These are phyloP conservation scores for Nothobranchius kuhntae DNA, from an alignment of 2,113 vertebrate species.

Conservation along the genomic window DNA sequence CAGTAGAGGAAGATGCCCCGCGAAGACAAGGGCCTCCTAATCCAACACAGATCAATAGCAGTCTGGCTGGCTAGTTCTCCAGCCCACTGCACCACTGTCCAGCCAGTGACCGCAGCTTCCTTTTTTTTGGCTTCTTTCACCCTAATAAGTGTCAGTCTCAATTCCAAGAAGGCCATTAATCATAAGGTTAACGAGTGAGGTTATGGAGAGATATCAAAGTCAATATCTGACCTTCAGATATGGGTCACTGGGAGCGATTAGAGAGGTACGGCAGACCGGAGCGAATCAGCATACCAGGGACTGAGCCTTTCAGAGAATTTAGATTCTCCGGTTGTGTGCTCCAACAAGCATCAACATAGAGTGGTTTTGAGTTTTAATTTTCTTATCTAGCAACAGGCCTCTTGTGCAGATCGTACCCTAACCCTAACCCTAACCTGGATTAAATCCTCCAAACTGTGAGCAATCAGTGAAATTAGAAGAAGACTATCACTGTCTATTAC, in stretches of 20 bases:
- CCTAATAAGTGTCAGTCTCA: slow-evolving; percentile 29
- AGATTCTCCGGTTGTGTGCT: slow-evolving; percentile 57
- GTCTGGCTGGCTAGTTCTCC: slow-evolving; percentile 52
- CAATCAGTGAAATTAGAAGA: slow-evolving; percentile 18
- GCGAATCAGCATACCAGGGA: slow-evolving; percentile 48
- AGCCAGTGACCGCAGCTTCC: slow-evolving; percentile 51
- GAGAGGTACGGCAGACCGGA: slow-evolving; percentile 15
- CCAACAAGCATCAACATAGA: slow-evolving; percentile 38
- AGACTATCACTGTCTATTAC: neutral
- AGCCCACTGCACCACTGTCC: slow-evolving; percentile 52
- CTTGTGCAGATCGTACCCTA: neutral
- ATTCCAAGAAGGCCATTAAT: slow-evolving; percentile 39
- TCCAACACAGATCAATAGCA: slow-evolving; percentile 80
- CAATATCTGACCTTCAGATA: slow-evolving; percentile 69
- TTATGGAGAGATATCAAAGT: slow-evolving; percentile 69
- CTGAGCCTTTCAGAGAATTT: slow-evolving; percentile 60
- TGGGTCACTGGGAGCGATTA: slow-evolving; percentile 43
- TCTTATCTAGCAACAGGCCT: neutral
- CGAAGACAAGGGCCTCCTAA: slow-evolving; percentile 78
- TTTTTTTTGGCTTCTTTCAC: slow-evolving; percentile 34
- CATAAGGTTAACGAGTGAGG: slow-evolving; percentile 74
- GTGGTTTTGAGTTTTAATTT: slow-evolving; percentile 31
- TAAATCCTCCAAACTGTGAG: slow-evolving; percentile 7
- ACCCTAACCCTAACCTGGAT: neutral
- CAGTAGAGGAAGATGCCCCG: slow-evolving; percentile 75